These are phyloP conservation scores for Chiridota heheva DNA, from an alignment of 35 echinoderm and acorn worm genomes.

Conservation along the genomic window DNA sequence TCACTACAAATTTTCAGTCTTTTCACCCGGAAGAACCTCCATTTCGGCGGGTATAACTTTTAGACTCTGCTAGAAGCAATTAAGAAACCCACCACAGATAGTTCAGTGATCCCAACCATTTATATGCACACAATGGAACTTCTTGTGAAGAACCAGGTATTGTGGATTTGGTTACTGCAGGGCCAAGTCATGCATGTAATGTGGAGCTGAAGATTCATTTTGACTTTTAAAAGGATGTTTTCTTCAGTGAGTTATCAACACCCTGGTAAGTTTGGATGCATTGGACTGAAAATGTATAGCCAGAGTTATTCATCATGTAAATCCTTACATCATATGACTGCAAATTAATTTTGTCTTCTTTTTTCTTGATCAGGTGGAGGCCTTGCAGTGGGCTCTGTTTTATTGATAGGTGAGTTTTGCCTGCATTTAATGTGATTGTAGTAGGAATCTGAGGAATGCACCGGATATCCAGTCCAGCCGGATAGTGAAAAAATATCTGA, in stretches of 20 bases:
- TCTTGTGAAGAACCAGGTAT: no score
- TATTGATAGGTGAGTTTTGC: constrained; percentile 60
- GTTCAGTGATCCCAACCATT: no score
- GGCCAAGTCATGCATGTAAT: no score
- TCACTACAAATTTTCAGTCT: no score
- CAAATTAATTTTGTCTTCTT: background rate
- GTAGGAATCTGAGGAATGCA: background rate
- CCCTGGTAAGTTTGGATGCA: background rate
- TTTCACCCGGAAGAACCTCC: no score
- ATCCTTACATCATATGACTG: background rate
- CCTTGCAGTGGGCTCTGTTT: constrained; percentile 61
- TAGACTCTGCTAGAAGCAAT: no score
- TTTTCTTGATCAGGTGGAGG: constrained; percentile 59
- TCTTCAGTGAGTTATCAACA: background rate
- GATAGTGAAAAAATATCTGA: background rate
- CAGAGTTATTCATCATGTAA: background rate
- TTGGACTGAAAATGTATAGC: background rate
- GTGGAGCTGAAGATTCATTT: no score
- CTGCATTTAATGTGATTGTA: background rate
- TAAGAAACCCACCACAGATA: no score
- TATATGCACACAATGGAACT: no score
- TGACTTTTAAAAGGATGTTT: background rate
- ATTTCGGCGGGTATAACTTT: no score
- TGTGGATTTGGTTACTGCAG: no score
- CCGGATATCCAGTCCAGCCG: background rate